These are phyloP conservation scores for Pinna nobilis DNA, from an alignment of 1,140 invertebrate species.

Conservation along the genomic window DNA sequence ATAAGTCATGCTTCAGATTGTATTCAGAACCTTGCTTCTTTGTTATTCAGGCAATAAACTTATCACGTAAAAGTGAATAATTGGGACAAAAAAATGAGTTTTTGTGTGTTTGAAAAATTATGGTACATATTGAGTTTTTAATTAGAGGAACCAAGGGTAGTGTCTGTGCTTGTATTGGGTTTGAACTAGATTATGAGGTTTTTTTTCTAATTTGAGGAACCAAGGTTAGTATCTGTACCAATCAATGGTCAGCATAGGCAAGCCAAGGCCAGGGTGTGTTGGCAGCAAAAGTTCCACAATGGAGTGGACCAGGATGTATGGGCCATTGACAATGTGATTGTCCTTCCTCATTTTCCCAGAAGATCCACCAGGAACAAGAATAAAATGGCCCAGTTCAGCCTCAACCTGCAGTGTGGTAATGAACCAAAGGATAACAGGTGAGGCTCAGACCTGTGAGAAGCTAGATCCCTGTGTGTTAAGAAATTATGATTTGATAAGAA, in stretches of 20 bases:
- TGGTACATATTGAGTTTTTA: too few relatives aligned
- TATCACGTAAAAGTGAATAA: too few relatives aligned
- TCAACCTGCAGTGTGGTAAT: constrained; percentile 67
- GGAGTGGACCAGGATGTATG: constrained; percentile 69
- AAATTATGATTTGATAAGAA: neutral
- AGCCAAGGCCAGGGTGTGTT: constrained; percentile 64
- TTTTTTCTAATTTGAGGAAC: constrained; percentile 30
- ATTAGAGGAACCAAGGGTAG: too few relatives aligned
- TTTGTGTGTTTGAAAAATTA: too few relatives aligned
- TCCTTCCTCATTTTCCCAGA: constrained; percentile 64
- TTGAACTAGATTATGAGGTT: neutral
- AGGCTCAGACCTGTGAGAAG: neutral
- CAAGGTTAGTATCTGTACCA: constrained; percentile 52
- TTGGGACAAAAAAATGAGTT: too few relatives aligned
- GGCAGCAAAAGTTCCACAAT: constrained; percentile 68
- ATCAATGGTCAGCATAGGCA: constrained; percentile 46
- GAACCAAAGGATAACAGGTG: constrained; percentile 49
- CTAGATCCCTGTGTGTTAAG: neutral
- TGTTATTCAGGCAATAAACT: too few relatives aligned
- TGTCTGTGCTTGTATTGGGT: too few relatives aligned
- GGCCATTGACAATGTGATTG: constrained; percentile 68
- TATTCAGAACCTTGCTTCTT: too few relatives aligned
- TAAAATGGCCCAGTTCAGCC: constrained; percentile 67
- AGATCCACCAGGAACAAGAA: constrained; percentile 43
- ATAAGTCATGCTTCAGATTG: too few relatives aligned